These are phyloP conservation scores for Eumaeus atala DNA, from an alignment of 1,140 invertebrate species.

Conservation along the genomic window DNA sequence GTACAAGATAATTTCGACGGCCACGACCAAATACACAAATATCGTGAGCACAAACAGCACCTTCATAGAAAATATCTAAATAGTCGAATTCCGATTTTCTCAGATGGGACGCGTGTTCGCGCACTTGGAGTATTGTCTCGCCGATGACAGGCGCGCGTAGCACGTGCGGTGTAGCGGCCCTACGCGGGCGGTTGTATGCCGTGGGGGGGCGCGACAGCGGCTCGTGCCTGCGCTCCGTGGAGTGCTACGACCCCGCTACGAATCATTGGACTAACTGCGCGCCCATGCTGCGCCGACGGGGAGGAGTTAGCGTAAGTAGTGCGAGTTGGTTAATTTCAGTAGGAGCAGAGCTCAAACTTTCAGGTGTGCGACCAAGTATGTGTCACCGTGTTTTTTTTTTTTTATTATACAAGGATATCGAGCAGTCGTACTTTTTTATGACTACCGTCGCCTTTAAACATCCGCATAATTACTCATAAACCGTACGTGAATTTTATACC, in stretches of 20 bases:
- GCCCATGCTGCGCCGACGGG: slow-evolving; percentile 90
- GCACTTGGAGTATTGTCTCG: slow-evolving; percentile 91
- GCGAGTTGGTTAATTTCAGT: no score
- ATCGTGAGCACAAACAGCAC: no score
- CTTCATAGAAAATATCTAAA: no score
- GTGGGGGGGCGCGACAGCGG: slow-evolving; percentile 95
- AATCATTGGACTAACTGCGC: slow-evolving; percentile 92
- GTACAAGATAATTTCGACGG: no score
- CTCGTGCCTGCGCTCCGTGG: slow-evolving; percentile 92
- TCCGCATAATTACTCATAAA: no score
- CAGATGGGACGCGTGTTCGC: slow-evolving; percentile 84
- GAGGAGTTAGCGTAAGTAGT: slow-evolving; percentile 81
- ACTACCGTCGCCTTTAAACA: no score
- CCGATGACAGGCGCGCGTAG: slow-evolving; percentile 90
- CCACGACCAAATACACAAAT: no score
- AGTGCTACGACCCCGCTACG: slow-evolving; percentile 93
- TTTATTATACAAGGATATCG: no score
- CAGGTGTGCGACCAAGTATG: no score
- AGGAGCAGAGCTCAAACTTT: no score
- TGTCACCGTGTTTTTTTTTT: no score
- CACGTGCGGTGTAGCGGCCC: slow-evolving; percentile 91
- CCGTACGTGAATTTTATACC: background rate
- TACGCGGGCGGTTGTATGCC: slow-evolving; percentile 89
- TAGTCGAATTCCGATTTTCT: background rate
- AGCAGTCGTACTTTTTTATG: no score